A percentile compares a stretch with the other conserved stretches of the same genome.
These are phyloP conservation scores for Rhagium mordax DNA, from an alignment of 2,888 invertebrate genomes.

Conservation along the genomic window DNA sequence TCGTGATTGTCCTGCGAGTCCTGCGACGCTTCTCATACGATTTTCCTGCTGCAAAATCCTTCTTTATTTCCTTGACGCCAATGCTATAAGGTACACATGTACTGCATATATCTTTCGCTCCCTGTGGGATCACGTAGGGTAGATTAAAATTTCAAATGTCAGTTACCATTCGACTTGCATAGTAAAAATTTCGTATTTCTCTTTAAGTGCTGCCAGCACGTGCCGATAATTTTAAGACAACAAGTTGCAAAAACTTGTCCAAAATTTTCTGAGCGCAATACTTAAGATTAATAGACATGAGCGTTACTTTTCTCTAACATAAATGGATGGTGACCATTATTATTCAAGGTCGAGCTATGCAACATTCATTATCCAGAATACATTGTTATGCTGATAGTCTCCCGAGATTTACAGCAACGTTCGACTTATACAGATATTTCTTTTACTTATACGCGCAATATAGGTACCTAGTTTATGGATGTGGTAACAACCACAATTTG, in stretches of 20 bases:
- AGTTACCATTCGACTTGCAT: not conserved
- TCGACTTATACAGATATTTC: no score
- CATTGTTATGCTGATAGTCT: no score
- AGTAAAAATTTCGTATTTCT: not conserved
- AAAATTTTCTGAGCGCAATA: no score
- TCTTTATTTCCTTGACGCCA: slow-evolving; percentile 22
- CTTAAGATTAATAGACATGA: no score
- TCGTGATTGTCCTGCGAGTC: slow-evolving; percentile 53
- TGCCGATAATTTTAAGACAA: not conserved
- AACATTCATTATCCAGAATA: no score
- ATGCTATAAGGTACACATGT: slow-evolving; percentile 29
- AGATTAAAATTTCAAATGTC: slow-evolving; percentile 40
- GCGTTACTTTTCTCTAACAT: no score
- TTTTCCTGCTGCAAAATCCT: slow-evolving; percentile 43
- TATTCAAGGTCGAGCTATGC: no score
- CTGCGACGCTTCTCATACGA: slow-evolving; percentile 33
- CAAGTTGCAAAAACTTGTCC: not conserved
- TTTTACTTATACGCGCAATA: no score
- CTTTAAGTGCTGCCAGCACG: not conserved
- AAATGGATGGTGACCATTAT: no score
- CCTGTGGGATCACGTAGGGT: slow-evolving; percentile 14
- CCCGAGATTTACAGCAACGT: no score
- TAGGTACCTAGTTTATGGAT: no score
- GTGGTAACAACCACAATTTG: no score
- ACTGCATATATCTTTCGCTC: slow-evolving; percentile 30